phyloP scores from a whole-genome alignment of 2,113 vertebrate genomes.

The Todiramphus chloris region DNA sequence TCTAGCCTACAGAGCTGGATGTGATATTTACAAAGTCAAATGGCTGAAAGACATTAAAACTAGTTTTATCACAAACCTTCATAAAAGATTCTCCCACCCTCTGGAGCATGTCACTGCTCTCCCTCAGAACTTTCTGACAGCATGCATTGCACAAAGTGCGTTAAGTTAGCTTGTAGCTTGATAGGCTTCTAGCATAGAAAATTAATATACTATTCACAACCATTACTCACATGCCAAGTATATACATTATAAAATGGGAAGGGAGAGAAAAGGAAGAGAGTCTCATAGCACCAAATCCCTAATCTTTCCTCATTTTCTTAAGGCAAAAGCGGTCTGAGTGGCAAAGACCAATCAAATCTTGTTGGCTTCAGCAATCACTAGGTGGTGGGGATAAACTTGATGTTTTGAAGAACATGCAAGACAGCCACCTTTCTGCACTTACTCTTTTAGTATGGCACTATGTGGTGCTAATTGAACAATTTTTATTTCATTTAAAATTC shows the following conservation, averaged over 20 bases:
- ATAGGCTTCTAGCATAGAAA: neutral
- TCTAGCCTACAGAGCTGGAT: neutral
- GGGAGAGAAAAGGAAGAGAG: neutral
- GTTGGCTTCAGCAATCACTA: neutral
- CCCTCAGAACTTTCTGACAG: neutral
- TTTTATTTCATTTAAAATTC: conserved; percentile 43
- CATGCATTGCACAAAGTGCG: neutral
- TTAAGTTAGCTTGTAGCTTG: neutral
- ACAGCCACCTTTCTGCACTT: neutral
- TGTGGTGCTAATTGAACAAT: neutral
- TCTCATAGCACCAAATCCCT: neutral
- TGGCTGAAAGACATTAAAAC: neutral
- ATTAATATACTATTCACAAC: neutral
- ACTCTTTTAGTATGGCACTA: neutral
- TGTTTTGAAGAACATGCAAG: neutral
- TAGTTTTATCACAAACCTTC: neutral
- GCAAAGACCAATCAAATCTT: neutral
- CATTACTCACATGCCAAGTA: neutral
- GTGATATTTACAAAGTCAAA: neutral
- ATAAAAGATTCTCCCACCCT: neutral
- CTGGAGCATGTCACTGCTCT: neutral
- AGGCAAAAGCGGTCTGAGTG: neutral
- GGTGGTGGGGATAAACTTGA: neutral
- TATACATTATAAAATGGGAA: neutral
- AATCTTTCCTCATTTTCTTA: neutral